Base-by-base conservation (phyloP, 2,797 vertebrate genomes). In the Rhyacichthys aspro region DNA sequence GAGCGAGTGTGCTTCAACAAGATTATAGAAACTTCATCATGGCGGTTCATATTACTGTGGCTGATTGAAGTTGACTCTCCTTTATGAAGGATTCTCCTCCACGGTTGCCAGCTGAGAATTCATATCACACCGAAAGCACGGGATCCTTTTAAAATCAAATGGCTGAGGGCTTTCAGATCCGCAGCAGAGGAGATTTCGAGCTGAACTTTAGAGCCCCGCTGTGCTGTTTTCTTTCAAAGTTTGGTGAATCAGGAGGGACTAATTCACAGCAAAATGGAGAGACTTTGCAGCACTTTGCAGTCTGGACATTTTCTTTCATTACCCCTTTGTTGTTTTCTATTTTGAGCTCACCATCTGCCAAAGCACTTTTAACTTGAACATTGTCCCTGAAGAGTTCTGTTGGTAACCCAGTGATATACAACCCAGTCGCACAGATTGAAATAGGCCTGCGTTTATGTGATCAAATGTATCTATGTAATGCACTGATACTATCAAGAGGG, bases 241-340 rank as follows among this genome's bases (percentile, higher is more conserved):
- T 76, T 68, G 11, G 11, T n/a, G 43, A 69, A 48, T 70, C 69
- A 66, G 28, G 11, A 46, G 55, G 63, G 66, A 70, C 43, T 53
- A 18, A 67, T 81, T 72, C 42, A 17, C 43, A 52, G 44, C 55
- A 57, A 72, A 74, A 63, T 41, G 56, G 54, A 39, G 36, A 73
- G 61, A 63, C 70, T 67, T 72, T 55, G 46, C 59, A 70, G 37
- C 55, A 54, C 47, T 72, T 69, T 60, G 17, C 59, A 39, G 60
- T 43, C 60, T 77, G 65, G 67, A 53, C 39, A 46, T 55, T 55
- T 69, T 55, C 52, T 76, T 62, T 59, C 59, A 60, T 77, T 67
- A 62, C 50, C 47, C 54, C 45, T 55, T 44, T 74, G 59, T 71
- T 81, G 62, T 77, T 80, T 67, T 72, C 71, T 75, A 49, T 70